phyloP scores from a whole-genome alignment of 1,140 invertebrate genomes.

The Atta cephalotes region DNA sequence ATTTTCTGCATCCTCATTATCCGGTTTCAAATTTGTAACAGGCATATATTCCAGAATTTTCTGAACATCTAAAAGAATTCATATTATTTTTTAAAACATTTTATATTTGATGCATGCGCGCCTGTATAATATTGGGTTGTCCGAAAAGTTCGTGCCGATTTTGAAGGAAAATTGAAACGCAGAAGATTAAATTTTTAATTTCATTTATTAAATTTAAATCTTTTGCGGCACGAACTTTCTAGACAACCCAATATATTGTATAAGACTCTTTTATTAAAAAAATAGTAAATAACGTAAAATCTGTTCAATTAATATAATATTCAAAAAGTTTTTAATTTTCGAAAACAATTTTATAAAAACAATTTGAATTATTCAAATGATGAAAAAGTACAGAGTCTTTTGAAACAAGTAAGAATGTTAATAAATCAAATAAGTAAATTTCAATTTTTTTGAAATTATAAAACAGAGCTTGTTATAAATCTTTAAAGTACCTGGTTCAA shows the following conservation, averaged over 20 bases:
- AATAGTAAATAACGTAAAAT: not conserved
- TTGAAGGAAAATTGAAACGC: too few relatives aligned
- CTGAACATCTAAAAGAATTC: slow-evolving; percentile 92
- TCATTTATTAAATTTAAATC: too few relatives aligned
- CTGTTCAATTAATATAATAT: not conserved
- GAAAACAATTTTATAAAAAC: not conserved
- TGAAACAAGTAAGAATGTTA: not conserved
- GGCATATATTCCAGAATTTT: slow-evolving; percentile 99
- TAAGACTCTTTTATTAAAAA: slow-evolving; percentile 13
- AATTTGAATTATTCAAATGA: not conserved
- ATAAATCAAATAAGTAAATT: not conserved
- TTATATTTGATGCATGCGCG: not conserved
- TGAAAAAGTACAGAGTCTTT: not conserved
- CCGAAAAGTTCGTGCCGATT: too few relatives aligned
- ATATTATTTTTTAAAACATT: slow-evolving; percentile 1
- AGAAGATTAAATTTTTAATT: too few relatives aligned
- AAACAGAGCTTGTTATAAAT: slow-evolving; percentile 14
- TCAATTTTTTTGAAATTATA: not conserved
- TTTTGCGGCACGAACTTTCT: too few relatives aligned
- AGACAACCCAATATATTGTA: not conserved
- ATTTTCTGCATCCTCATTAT: slow-evolving; percentile 99
- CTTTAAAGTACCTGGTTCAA: slow-evolving; percentile 91
- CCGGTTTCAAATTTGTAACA: slow-evolving; percentile 99
- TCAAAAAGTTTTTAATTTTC: not conserved
- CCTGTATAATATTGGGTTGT: not conserved